phyloP scores from a whole-genome alignment of 2,888 invertebrate species.

The Temnothorax unifasciatus region DNA sequence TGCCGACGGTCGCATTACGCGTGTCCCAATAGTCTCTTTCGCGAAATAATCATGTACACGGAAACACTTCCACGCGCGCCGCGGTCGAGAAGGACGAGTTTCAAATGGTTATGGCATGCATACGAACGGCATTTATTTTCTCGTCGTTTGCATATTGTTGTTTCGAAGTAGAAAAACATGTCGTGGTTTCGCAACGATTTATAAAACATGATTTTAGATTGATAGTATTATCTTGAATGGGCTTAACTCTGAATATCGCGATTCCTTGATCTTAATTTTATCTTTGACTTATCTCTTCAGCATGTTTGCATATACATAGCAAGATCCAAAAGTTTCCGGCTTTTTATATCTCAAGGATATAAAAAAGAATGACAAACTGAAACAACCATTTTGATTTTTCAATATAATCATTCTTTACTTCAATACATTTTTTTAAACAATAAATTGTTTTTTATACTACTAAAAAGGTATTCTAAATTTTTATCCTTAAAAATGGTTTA shows the following conservation, averaged over 20 bases:
- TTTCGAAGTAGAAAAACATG: slow-evolving; percentile 47
- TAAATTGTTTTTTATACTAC: background rate
- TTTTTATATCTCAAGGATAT: background rate
- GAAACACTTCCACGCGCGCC: slow-evolving; percentile 26
- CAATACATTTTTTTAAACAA: background rate
- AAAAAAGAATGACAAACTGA: background rate
- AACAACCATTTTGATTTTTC: background rate
- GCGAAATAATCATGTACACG: slow-evolving; percentile 45
- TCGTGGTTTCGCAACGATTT: background rate
- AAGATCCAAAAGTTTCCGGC: background rate
- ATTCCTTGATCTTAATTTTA: background rate
- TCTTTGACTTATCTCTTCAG: background rate
- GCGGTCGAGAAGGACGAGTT: slow-evolving; percentile 9
- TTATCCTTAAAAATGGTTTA: background rate
- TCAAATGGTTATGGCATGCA: slow-evolving; percentile 35
- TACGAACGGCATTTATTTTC: slow-evolving; percentile 6
- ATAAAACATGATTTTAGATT: background rate
- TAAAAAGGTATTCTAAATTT: background rate
- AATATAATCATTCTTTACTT: background rate
- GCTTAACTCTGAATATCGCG: background rate
- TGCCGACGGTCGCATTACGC: background rate
- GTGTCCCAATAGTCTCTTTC: slow-evolving; percentile 37
- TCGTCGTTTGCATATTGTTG: background rate
- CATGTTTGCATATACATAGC: background rate
- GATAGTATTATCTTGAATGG: background rate